Conservation (phyloP, 1,140 invertebrate species). For the Zelostemma sp. region DNA sequence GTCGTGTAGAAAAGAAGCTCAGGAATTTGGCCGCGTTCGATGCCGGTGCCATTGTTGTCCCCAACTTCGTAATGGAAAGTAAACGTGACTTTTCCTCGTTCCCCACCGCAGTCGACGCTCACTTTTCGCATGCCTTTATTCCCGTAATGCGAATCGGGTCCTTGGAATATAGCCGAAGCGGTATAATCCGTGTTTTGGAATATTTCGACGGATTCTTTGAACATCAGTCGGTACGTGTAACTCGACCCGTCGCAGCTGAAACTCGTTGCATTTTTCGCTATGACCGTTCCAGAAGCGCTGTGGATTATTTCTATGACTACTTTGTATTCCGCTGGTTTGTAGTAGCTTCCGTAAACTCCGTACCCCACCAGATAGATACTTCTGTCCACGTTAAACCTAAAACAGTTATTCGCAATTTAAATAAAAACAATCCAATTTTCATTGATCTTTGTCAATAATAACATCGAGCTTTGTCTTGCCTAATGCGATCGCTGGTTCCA, state of each 20-base stretch:
- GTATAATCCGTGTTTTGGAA: slow-evolving; percentile 85
- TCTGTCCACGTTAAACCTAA: slow-evolving; percentile 85
- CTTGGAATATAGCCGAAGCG: slow-evolving; percentile 87
- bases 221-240: slow-evolving; percentile 88
- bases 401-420: too few species aligned
- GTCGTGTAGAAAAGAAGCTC: slow-evolving; percentile 87
- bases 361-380: slow-evolving; percentile 90
- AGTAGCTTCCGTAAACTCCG: slow-evolving; percentile 89
- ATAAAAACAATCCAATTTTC: too few species aligned
- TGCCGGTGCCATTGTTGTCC: slow-evolving; percentile 91
- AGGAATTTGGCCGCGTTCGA: slow-evolving; percentile 92
- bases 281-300: slow-evolving; percentile 80
- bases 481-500: slow-evolving; percentile 87
- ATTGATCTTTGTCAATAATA: too few species aligned
- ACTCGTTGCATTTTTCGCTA: slow-evolving; percentile 82
- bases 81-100: slow-evolving; percentile 82
- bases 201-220: slow-evolving; percentile 90
- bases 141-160: slow-evolving; percentile 90
- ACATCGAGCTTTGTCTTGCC: slow-evolving; percentile 73
- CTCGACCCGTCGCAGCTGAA: slow-evolving; percentile 87
- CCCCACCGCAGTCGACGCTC: slow-evolving; percentile 79
- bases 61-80: slow-evolving; percentile 89
- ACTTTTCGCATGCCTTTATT: slow-evolving; percentile 85
- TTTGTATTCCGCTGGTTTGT: slow-evolving; percentile 85
- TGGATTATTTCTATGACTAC: slow-evolving; percentile 86